Percentiles rank a stretch among this genome's conserved stretches.
phyloP scores from a whole-genome alignment of 1,140 invertebrate species.

The Macrobrachium nipponense region DNA sequence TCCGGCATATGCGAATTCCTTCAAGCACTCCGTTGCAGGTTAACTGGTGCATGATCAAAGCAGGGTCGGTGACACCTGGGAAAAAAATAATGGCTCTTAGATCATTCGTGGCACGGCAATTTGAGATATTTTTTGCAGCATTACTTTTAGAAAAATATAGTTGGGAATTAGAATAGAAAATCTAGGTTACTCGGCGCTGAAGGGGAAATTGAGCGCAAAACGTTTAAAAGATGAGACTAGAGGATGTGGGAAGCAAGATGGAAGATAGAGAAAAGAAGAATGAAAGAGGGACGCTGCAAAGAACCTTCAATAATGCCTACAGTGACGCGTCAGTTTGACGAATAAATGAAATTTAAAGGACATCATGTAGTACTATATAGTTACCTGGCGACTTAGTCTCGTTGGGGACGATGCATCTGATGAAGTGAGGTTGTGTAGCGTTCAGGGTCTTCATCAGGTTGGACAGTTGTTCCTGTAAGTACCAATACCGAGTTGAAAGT shows the following conservation, averaged over 20 bases:
- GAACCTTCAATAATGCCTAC: no score
- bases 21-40: slow-evolving; percentile 76
- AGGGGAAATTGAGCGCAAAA: no score
- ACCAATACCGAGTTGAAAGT: neutral
- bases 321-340: no score
- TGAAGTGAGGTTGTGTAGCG: slow-evolving; percentile 76
- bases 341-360: neutral
- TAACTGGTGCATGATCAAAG: slow-evolving; percentile 72
- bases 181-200: no score
- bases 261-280: no score
- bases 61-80: slow-evolving; percentile 67
- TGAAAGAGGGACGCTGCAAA: no score
- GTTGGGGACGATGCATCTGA: slow-evolving; percentile 79
- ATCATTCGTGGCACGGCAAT: neutral
- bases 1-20: slow-evolving; percentile 76
- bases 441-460: slow-evolving; percentile 73
- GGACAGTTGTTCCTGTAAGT: slow-evolving; percentile 68
- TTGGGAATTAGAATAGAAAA: no score
- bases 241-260: no score
- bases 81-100: neutral
- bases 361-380: slow-evolving; percentile 10
- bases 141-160: no score
- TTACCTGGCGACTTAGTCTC: slow-evolving; percentile 73
- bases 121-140: no score
- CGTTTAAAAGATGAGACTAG: no score